These are phyloP conservation scores for Ranitomeya variabilis DNA, from an alignment of 2,113 vertebrate genomes.

Conservation along the genomic window DNA sequence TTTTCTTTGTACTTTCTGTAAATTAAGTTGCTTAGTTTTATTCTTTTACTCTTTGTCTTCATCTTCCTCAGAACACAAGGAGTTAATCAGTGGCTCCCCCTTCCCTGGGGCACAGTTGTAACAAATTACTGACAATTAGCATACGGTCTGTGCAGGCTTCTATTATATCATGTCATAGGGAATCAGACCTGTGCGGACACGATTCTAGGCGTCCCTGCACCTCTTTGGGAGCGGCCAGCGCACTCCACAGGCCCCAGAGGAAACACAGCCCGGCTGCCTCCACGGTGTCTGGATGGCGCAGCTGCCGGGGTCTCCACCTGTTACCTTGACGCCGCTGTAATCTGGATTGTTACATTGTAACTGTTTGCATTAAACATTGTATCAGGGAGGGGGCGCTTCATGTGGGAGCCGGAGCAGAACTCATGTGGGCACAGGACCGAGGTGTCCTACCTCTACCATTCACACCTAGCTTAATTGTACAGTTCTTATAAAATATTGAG, in stretches of 20 bases:
- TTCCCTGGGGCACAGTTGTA: neutral
- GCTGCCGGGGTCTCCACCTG: neutral
- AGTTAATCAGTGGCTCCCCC: neutral
- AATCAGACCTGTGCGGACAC: conserved; percentile 24
- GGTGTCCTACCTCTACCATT: neutral
- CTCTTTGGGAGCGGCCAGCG: neutral
- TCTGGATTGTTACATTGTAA: neutral
- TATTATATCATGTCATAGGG: neutral
- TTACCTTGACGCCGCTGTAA: neutral
- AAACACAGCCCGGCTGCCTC: neutral
- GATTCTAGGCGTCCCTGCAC: conserved; percentile 24
- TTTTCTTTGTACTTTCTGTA: neutral
- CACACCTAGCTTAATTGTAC: neutral
- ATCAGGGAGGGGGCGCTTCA: neutral
- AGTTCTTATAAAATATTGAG: no score
- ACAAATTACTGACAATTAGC: conserved; percentile 48
- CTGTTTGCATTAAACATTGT: neutral
- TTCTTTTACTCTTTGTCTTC: neutral
- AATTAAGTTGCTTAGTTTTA: neutral
- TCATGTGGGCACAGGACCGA: neutral
- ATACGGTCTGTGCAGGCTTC: conserved; percentile 13
- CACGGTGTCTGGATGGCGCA: neutral
- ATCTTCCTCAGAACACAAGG: neutral
- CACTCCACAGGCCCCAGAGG: neutral
- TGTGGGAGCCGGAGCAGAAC: neutral